phyloP scores from a whole-genome alignment of 2,888 invertebrate species.

The Sturmia bella region DNA sequence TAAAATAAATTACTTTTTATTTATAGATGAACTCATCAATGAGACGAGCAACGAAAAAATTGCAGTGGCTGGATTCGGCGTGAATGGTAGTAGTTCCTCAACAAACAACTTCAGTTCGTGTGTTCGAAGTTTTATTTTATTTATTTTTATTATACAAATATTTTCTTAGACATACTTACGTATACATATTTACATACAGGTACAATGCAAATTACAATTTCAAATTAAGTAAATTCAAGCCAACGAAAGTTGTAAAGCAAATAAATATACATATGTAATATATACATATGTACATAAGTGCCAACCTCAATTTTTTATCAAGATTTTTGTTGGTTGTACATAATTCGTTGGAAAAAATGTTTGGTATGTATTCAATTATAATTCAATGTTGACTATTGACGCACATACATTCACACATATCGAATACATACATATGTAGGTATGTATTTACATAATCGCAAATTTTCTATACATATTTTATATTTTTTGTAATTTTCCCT shows the following conservation, averaged over 20 bases:
- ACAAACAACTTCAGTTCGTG: not conserved
- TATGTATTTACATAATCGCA: not conserved
- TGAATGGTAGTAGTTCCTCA: not conserved
- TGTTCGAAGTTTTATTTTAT: slow-evolving; percentile 39
- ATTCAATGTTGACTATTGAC: too few species aligned
- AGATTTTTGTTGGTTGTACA: not conserved
- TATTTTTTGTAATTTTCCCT: too few species aligned
- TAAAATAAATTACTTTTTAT: not conserved
- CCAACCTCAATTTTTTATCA: too few species aligned
- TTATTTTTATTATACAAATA: slow-evolving; percentile 23
- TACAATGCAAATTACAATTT: too few species aligned
- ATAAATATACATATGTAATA: too few species aligned
- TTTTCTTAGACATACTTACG: too few species aligned
- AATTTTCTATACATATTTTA: too few species aligned
- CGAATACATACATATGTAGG: not conserved
- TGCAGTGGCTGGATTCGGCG: slow-evolving; percentile 58
- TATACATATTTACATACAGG: too few species aligned
- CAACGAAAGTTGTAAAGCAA: too few species aligned
- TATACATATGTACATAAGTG: not conserved
- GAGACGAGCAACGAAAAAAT: slow-evolving; percentile 27
- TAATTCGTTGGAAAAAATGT: not conserved
- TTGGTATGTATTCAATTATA: not conserved
- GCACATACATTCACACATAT: too few species aligned
- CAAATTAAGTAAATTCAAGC: too few species aligned
- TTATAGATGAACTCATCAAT: slow-evolving; percentile 29